These are phyloP conservation scores for Plebejus melissa DNA, from an alignment of 2,888 invertebrate genomes.

Conservation along the genomic window DNA sequence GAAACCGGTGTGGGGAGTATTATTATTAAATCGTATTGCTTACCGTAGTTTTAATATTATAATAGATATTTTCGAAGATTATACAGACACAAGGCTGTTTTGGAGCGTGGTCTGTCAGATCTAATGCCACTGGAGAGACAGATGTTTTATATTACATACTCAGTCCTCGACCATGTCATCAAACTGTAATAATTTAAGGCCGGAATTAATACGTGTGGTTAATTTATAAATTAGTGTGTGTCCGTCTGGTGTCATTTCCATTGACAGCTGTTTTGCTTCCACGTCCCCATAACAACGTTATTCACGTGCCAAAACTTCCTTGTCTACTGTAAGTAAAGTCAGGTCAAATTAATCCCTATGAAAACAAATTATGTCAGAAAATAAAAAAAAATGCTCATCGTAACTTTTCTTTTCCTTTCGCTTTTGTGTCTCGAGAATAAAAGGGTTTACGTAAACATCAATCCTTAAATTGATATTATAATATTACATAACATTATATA, in stretches of 20 bases:
- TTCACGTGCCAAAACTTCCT: neutral
- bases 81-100: neutral
- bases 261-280: neutral
- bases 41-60: neutral
- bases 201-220: neutral
- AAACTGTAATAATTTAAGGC: neutral
- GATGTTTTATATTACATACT: neutral
- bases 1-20: too few relatives aligned
- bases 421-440: neutral
- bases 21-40: too few relatives aligned
- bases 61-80: neutral
- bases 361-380: neutral
- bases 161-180: neutral
- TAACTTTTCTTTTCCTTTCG: neutral
- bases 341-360: neutral
- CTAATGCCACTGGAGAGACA: neutral
- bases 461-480: constrained; percentile 5
- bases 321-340: neutral
- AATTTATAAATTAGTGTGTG: too few relatives aligned
- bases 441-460: constrained; percentile 5
- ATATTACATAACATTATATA: constrained; percentile 19
- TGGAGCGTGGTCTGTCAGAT: neutral
- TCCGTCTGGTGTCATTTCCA: too few relatives aligned
- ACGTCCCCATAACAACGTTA: neutral
- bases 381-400: neutral